Evolutionary conservation across 2,797 vertebrate genomes (phyloP).

Genomic region (Coendou prehensilis): DNA sequence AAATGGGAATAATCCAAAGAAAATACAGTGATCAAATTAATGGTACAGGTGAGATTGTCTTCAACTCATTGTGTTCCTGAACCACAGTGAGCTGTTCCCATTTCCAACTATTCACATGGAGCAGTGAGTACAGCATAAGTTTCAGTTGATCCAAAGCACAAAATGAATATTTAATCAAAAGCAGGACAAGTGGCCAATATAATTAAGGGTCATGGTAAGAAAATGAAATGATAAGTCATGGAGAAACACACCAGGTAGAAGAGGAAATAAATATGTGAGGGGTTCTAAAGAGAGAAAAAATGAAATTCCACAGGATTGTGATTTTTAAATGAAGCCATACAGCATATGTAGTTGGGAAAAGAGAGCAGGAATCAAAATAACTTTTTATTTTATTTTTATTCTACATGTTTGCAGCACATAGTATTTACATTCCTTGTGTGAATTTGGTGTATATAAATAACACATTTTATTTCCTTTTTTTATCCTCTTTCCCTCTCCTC

Average conservation of each 20-base stretch:
- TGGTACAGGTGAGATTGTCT: background rate
- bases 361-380: background rate
- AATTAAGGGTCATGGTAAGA: background rate
- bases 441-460: background rate
- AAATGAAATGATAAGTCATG: background rate
- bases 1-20: background rate
- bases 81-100: background rate
- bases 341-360: background rate
- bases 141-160: background rate
- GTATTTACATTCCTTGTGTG: background rate
- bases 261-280: background rate
- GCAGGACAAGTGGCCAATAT: background rate
- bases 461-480: background rate
- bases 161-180: background rate
- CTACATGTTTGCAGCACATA: background rate
- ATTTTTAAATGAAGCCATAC: background rate
- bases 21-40: background rate
- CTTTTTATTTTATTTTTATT: background rate
- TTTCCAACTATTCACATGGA: background rate
- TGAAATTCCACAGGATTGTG: background rate
- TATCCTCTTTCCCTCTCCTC: background rate
- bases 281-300: background rate
- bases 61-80: background rate
- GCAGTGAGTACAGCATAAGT: background rate
- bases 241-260: background rate